Evolutionary conservation across 2,113 vertebrate species (phyloP).

Genomic region (Amblyornis subalaris): DNA sequence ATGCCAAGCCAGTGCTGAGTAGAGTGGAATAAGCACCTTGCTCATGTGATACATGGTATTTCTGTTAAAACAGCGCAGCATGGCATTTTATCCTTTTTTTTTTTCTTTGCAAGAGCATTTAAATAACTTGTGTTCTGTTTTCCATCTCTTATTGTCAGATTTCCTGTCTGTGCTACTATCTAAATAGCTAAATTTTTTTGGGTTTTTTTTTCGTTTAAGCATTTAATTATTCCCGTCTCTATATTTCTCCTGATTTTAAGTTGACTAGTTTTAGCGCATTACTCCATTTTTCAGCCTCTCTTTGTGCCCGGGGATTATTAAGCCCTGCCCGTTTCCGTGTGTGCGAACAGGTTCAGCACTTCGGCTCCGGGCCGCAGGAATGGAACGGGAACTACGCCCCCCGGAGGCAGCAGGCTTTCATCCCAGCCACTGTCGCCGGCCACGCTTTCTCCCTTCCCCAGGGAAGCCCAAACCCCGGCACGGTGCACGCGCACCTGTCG

Average conservation of each 20-base stretch:
- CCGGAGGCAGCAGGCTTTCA: constrained; percentile 89
- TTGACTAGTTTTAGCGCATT: constrained; percentile 48
- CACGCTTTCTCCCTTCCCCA: constrained; percentile 89
- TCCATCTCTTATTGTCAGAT: constrained; percentile 40
- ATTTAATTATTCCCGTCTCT: background rate
- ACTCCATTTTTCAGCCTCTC: constrained; percentile 4
- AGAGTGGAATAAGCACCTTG: constrained; percentile 66
- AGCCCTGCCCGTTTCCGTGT: background rate
- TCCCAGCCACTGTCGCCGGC: constrained; percentile 81
- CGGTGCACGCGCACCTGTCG: constrained; percentile 80
- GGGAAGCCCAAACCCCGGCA: constrained; percentile 86
- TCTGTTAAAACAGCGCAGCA: constrained; percentile 62
- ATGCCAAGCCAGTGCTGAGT: constrained; percentile 65
- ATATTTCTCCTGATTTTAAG: constrained; percentile 9
- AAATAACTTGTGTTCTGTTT: constrained; percentile 29
- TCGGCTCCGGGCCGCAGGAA: constrained; percentile 85
- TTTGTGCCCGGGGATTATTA: background rate
- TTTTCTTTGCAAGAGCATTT: constrained; percentile 31
- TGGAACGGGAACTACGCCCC: constrained; percentile 93
- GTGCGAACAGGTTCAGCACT: constrained; percentile 85
- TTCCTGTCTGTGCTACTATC: constrained; percentile 29
- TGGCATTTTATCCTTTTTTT: constrained; percentile 17
- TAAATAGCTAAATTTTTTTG: background rate
- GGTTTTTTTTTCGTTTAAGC: background rate
- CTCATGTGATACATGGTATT: constrained; percentile 65